Evolutionary conservation across 2,888 invertebrate genomes (phyloP).

Genomic region (Campoletis raptor): DNA sequence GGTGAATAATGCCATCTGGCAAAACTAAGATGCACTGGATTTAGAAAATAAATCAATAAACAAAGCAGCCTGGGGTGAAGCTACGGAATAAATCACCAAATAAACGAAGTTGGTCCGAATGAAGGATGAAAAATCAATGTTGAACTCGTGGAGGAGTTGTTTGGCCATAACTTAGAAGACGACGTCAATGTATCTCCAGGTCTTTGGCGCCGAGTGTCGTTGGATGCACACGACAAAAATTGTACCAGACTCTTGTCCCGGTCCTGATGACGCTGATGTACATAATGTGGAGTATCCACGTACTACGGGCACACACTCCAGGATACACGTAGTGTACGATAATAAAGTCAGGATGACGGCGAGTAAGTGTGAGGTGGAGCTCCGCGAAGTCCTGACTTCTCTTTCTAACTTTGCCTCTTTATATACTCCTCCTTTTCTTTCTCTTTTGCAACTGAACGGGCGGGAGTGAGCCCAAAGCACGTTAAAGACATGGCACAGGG

Average conservation of each 20-base stretch:
- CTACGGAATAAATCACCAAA: not conserved
- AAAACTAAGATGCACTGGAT: not conserved
- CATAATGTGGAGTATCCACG: slow-evolving; percentile 30
- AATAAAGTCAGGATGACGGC: slow-evolving; percentile 63
- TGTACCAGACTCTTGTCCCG: slow-evolving; percentile 6
- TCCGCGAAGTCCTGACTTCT: slow-evolving; percentile 44
- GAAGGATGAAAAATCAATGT: not conserved
- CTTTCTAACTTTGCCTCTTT: slow-evolving; percentile 11
- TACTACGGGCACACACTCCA: slow-evolving; percentile 26
- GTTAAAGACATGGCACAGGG: slow-evolving; percentile 71
- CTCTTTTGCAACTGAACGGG: slow-evolving; percentile 63
- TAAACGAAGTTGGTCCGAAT: not conserved
- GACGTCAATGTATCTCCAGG: slow-evolving; percentile 12
- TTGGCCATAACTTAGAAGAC: slow-evolving; percentile 16
- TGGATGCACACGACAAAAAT: slow-evolving; percentile 18
- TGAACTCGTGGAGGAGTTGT: not conserved
- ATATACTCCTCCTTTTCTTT: slow-evolving; percentile 20
- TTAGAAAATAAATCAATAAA: not conserved
- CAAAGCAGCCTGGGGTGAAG: not conserved
- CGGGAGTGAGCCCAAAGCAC: slow-evolving; percentile 50
- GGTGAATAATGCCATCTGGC: not conserved
- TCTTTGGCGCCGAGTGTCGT: slow-evolving; percentile 16
- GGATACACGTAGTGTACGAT: slow-evolving; percentile 60
- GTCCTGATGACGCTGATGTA: slow-evolving; percentile 38
- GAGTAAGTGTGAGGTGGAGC: slow-evolving; percentile 7